These are phyloP conservation scores for Chaetophractus vellerosus DNA, from an alignment of 2,797 vertebrate species.

Conservation along the genomic window DNA sequence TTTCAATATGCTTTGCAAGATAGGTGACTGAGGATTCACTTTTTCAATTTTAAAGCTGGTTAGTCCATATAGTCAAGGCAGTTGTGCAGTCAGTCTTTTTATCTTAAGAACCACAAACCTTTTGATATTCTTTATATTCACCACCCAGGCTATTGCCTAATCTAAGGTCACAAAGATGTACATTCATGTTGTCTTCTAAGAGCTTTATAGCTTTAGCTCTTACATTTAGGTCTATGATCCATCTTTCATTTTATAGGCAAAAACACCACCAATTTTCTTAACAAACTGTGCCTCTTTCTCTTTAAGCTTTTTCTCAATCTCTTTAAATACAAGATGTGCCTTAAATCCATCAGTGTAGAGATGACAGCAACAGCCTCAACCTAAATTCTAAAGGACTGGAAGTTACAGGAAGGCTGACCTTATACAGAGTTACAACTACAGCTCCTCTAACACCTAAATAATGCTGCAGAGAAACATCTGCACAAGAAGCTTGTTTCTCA, in stretches of 20 bases:
- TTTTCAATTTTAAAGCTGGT: background rate
- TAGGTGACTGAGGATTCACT: background rate
- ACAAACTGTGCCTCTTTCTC: background rate
- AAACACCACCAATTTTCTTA: constrained; percentile 1
- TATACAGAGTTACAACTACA: background rate
- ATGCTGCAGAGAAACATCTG: background rate
- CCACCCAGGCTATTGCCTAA: background rate
- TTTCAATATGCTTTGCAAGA: constrained; percentile 95
- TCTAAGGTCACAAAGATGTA: background rate
- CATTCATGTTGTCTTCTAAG: background rate
- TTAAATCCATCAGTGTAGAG: background rate
- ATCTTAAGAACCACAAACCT: background rate
- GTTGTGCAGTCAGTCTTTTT: background rate
- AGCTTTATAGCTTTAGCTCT: background rate
- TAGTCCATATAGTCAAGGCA: background rate
- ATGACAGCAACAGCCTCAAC: background rate
- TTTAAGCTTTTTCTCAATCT: background rate
- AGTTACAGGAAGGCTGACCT: background rate
- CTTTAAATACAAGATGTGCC: constrained; percentile 34
- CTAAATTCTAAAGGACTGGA: background rate
- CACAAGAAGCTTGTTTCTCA: too few relatives aligned
- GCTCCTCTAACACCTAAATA: background rate
- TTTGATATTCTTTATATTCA: background rate
- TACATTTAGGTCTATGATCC: background rate
- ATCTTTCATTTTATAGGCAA: constrained; percentile 43